Base-by-base conservation (phyloP, 1,140 invertebrate species). In the Pogonus chalceus region DNA sequence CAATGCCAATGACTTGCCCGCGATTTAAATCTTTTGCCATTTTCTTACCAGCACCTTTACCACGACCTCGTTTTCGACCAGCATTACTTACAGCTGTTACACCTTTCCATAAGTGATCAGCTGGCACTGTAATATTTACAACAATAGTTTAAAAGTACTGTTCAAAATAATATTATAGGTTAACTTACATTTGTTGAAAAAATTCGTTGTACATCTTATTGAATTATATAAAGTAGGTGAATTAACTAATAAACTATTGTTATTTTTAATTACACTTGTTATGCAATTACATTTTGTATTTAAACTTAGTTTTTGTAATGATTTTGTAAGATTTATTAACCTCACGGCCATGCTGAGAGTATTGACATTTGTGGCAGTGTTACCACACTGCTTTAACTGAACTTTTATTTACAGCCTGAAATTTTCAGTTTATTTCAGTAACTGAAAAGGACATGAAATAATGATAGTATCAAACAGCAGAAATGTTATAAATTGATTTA, bases 41-140 rank as follows among this genome's bases (percentile, higher is more conserved):
- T 64, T 80, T 87, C 56, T 78, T 82, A 10, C 85, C 82, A 22
- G 79, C 71, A 51, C 85, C 85, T 73, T 82, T 92, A n/a, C 83
- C 92, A 76, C 96, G 82, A 54, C 96, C 96, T 75, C 94, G 82
- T 68, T 93, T 94, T 62, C 78, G 85, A 56, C 96, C 96, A 59
- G 93, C 88, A 82, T 95, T 96, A 80, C 94, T 97, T 1, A 99
- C 93, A 63, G 85, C 87, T 2, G 86, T 90, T 1, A 96, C 87
- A 35, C 92, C 89, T 69, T 94, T 93, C 96, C 96, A 99, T 61
- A 99, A 71, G 47, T 85, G 73, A 18, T 88, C 80, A 18, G 87
- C 90, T 53, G 86, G 76, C 47, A 85, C 88, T 92, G 59, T 39
- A 73, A 66, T 60, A 52, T 49, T 24, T 55, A 39, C 23, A 2